Evolutionary conservation across 2,113 vertebrate genomes (phyloP), one percentile per base, ranked within the genome.

Genomic region (Ailurus styani): DNA sequence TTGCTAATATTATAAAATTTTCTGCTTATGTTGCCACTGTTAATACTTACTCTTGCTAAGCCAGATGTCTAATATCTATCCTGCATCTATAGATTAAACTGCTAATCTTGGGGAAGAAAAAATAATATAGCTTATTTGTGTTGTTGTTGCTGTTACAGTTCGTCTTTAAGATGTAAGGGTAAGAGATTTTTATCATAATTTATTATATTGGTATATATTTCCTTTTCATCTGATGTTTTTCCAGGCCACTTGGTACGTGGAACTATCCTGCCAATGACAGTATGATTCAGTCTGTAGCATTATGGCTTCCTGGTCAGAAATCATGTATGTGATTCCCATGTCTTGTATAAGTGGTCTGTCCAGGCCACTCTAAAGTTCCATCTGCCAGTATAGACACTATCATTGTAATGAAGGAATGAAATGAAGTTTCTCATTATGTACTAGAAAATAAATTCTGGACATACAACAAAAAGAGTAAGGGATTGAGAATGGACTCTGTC

Each of bases 1-100:
- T 98, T 98, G 95, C 96, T 98, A 97, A 98, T 97, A 97, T 87
- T 95, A 95, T 94, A 73, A 79, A 93, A 94, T 85, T 84, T 98
- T 9, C 87, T 98, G 57, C 52, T 94, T 18, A 37, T 77, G 34
- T 62, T 97, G 90, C 93, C 75, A 62, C 54, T 94, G 37, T 64
- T 55, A 34, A 70, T 93, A 37, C 45, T 97, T 23, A 45, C 20
- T 97, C 87, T 86, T 97, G 68, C 72, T 96, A 98, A 97, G 31
- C 78, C 96, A 98, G 94, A 96, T 98, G 90, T 97, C 93, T 98
- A 40, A 96, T 97, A 97, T 54, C 47, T 7, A 73, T 90, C 52
- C n/a, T 96, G 95, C 73, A 75, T 92, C 95, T 34, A 62, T 42
- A 94, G 86, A 97, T 97, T 96, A 95, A 97, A 87, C 66, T 96